Percentiles rank a stretch among this genome's conserved stretches.
These are phyloP conservation scores for Alectura lathami DNA, from an alignment of 2,113 vertebrate genomes.

Conservation along the genomic window DNA sequence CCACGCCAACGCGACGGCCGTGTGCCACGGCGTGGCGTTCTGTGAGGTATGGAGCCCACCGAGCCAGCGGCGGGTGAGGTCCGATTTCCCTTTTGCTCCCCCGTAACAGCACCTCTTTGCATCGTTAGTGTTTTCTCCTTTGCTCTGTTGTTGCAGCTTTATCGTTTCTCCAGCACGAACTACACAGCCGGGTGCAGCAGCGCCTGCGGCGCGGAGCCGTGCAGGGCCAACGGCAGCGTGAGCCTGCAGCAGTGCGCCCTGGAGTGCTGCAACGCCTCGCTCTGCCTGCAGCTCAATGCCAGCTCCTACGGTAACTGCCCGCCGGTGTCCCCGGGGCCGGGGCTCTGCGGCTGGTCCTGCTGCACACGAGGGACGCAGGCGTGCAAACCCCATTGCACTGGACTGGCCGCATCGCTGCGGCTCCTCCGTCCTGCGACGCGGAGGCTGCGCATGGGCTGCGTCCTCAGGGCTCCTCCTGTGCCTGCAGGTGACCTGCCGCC, in stretches of 20 bases:
- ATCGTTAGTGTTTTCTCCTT: neutral
- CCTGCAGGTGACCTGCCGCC: constrained; percentile 29
- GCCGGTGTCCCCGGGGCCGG: fast-evolving
- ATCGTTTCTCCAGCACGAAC: constrained; percentile 32
- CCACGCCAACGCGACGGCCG: neutral
- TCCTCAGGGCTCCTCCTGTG: neutral
- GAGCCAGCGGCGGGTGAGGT: fast-evolving
- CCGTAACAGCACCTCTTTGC: fast-evolving
- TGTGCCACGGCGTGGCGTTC: neutral
- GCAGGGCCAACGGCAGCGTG: neutral
- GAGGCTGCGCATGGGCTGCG: neutral
- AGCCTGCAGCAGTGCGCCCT: constrained; percentile 57
- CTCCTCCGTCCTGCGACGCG: neutral
- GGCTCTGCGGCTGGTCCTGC: neutral
- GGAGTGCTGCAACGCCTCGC: constrained; percentile 67
- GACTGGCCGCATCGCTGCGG: fast-evolving
- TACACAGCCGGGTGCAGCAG: constrained; percentile 64
- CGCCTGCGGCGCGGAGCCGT: constrained; percentile 38
- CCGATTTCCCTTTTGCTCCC: neutral
- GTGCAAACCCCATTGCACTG: fast-evolving
- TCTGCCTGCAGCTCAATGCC: constrained; percentile 70
- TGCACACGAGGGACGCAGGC: fast-evolving
- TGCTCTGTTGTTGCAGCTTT: constrained; percentile 64
- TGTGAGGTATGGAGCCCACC: neutral
- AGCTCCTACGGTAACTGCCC: constrained; percentile 25